These are phyloP conservation scores for Pheosia gnoma DNA, from an alignment of 2,888 invertebrate genomes.

Conservation along the genomic window DNA sequence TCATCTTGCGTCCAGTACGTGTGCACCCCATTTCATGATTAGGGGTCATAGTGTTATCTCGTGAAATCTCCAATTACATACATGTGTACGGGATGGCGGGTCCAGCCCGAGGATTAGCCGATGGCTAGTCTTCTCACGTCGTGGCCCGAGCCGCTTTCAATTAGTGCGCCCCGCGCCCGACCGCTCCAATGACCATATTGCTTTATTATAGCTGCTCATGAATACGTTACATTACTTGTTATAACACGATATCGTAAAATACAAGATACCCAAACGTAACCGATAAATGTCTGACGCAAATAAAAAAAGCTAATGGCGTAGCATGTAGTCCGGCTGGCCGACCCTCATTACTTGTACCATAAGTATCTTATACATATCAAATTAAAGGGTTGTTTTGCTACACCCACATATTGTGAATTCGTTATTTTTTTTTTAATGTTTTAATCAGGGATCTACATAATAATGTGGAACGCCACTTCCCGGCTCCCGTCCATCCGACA, in stretches of 20 bases:
- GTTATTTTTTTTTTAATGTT: constrained; percentile 69
- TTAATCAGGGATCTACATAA: constrained; percentile 82
- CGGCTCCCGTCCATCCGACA: constrained; percentile 80
- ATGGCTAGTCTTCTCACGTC: constrained; percentile 81
- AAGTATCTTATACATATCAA: constrained; percentile 37
- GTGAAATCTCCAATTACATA: constrained; percentile 80
- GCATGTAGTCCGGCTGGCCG: constrained; percentile 15
- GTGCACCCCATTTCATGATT: constrained; percentile 63
- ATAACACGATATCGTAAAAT: constrained; percentile 40
- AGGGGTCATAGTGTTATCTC: constrained; percentile 77
- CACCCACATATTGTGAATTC: constrained; percentile 69
- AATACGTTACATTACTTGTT: constrained; percentile 56
- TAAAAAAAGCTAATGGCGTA: constrained; percentile 26
- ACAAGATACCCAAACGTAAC: constrained; percentile 25
- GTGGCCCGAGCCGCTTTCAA: constrained; percentile 69
- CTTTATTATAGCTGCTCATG: constrained; percentile 64
- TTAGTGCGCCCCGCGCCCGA: constrained; percentile 59
- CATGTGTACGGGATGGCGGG: constrained; percentile 48
- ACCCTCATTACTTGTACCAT: constrained; percentile 35
- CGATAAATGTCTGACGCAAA: constrained; percentile 23
- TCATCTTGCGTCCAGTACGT: constrained; percentile 42
- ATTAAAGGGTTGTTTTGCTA: constrained; percentile 66
- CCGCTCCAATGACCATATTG: constrained; percentile 67
- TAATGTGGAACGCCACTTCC: constrained; percentile 76
- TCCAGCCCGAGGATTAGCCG: constrained; percentile 63